Percentiles rank a stretch among this genome's conserved stretches.
Conservation (phyloP, 2,113 vertebrate species). For the Engystomops pustulosus region DNA sequence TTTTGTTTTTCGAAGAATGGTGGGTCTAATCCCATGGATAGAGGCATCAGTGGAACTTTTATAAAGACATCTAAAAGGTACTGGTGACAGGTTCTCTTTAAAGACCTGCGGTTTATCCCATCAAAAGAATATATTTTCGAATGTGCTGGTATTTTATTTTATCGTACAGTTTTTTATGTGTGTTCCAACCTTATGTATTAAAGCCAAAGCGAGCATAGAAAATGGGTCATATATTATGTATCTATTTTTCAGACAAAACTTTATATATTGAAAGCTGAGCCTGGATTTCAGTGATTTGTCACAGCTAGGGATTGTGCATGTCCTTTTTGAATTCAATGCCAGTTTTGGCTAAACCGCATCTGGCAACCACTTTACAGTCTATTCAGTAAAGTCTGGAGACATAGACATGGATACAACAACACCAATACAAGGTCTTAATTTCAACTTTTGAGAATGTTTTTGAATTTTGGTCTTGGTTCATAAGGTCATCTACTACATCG, state of each 20-base stretch:
- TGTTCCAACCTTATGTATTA: neutral
- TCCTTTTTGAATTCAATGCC: neutral
- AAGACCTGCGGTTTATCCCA: neutral
- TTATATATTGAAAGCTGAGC: neutral
- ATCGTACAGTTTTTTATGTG: neutral
- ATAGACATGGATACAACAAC: neutral
- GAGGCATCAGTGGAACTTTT: no score
- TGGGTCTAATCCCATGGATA: no score
- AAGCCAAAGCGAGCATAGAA: neutral
- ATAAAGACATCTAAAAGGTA: no score
- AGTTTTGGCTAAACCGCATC: neutral
- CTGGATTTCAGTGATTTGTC: neutral
- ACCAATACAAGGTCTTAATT: neutral
- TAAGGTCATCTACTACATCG: slow-evolving; percentile 21
- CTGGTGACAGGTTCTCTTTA: no score
- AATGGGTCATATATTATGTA: neutral
- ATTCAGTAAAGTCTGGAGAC: neutral
- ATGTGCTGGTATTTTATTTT: neutral
- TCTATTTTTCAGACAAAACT: neutral
- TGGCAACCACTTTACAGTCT: neutral
- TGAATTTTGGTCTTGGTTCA: neutral
- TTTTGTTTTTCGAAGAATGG: no score
- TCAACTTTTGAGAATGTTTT: neutral
- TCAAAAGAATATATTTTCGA: neutral
- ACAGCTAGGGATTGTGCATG: neutral